These are phyloP conservation scores for Intellagama lesueurii DNA, from an alignment of 2,797 vertebrate species.

Conservation along the genomic window DNA sequence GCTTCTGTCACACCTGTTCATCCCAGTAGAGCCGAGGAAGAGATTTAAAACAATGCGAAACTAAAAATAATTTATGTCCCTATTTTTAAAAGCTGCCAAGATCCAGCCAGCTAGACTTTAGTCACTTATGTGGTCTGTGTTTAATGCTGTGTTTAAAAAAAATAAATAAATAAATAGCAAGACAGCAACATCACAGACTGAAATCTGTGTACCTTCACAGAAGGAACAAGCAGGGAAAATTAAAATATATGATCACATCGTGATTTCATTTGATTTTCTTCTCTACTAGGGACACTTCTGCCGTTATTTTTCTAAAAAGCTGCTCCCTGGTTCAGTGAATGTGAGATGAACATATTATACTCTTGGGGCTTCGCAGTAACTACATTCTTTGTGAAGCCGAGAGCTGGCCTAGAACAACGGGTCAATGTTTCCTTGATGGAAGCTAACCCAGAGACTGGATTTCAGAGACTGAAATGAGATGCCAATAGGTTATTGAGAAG, in stretches of 20 bases:
- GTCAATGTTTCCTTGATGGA: neutral
- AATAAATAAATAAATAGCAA: neutral
- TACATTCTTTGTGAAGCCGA: neutral
- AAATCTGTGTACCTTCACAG: neutral
- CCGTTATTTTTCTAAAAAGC: neutral
- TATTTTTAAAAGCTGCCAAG: conserved; percentile 18
- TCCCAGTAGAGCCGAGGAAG: neutral
- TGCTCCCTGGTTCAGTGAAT: neutral
- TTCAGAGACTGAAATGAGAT: neutral
- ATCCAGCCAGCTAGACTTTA: conserved; percentile 23
- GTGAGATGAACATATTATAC: neutral
- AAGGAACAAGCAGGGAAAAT: neutral
- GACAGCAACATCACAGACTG: neutral
- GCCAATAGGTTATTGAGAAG: too few relatives aligned
- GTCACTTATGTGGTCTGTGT: conserved; percentile 2
- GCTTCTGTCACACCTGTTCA: conserved; percentile 23
- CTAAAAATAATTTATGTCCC: conserved; percentile 31
- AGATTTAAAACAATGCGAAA: conserved; percentile 26
- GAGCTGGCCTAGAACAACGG: neutral
- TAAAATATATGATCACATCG: conserved; percentile 15
- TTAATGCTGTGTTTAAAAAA: neutral
- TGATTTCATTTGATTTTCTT: neutral
- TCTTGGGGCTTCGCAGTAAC: neutral
- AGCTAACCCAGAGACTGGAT: neutral
- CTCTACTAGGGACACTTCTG: neutral